Base-by-base conservation (phyloP, 2,113 vertebrate genomes). In the Pterocles orientalis region DNA sequence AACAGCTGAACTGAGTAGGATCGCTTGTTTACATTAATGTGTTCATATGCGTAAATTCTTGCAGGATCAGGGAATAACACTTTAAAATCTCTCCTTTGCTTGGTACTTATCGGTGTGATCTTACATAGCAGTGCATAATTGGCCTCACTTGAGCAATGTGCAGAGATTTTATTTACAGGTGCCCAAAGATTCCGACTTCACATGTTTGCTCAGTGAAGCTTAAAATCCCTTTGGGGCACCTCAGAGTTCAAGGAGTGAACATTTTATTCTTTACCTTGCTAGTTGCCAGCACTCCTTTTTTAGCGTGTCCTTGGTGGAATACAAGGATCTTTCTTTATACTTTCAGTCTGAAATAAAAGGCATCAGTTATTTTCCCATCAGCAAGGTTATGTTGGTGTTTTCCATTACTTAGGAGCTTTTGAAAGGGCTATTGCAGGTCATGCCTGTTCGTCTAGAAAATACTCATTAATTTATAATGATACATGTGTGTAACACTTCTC, bases 141-240 rank as follows among this genome's bases (percentile, higher is more conserved):
- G 33, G 39, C 58, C 29, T 56, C 60, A 86, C 60, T 94, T 71
- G 56, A 6, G 12, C 54, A 91, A 53, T 51, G 36, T 71, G 73
- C 50, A 86, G 76, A 94, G 6, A 26, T 93, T 86, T 92, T 70
- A 77, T 88, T 95, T 89, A 92, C 43, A 50, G 77, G 25, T 61
- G 87, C 90, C n/a, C 53, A 93, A 91, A 96, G 81, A 92, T 96
- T 94, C 84, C 92, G 6, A 82, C 71, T 89, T 97, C 92, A 91
- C 47, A 71, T 11, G 25, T 94, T 96, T 97, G 90, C 79, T 95
- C 95, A 95, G 18, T 90, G 90, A 97, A 94, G 90, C 88, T 94
- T 95, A 95, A 97, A 95, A 94, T 94, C 45, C 76, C 94, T 86
- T 69, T 89, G 76, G 96, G 86, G 88, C 86, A 97, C 70, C 72